phyloP scores from a whole-genome alignment of 2,797 vertebrate species.

The Nasua narica region DNA sequence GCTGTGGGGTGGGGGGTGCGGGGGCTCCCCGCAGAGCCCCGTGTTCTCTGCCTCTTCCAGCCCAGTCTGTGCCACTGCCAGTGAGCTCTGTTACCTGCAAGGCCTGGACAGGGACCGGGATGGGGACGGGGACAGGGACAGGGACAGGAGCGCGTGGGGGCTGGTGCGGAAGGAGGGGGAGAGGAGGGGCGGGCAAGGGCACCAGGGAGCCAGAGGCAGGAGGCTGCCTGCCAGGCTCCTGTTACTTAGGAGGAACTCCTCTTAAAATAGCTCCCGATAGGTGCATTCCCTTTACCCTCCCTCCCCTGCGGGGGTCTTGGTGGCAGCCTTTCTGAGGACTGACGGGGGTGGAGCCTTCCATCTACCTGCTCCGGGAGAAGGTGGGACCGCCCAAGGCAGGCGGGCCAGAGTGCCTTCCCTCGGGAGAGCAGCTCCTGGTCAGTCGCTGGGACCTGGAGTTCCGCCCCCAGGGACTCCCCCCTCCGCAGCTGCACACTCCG shows the following conservation, averaged over 20 bases:
- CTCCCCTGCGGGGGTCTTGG: not conserved
- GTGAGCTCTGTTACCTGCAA: conserved; percentile 32
- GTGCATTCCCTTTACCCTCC: not conserved
- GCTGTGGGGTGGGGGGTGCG: not conserved
- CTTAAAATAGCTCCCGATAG: not conserved
- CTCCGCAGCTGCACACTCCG: not conserved
- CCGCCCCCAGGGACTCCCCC: not conserved
- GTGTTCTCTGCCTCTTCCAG: not conserved
- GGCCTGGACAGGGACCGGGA: not conserved
- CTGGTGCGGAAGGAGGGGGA: not conserved
- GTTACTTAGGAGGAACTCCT: conserved; percentile 37
- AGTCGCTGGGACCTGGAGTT: not conserved
- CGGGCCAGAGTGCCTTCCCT: not conserved
- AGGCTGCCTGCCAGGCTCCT: not conserved
- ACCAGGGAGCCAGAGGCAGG: not conserved
- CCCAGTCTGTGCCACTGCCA: not conserved
- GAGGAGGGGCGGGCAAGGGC: conserved; percentile 13
- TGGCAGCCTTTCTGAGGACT: not conserved
- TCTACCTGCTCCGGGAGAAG: not conserved
- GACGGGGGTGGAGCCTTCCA: not conserved
- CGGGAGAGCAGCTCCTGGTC: not conserved
- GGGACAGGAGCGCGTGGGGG: not conserved
- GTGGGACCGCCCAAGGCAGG: not conserved
- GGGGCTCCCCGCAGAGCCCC: not conserved
- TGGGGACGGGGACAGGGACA: not conserved